Evolutionary conservation across 2,113 vertebrate genomes (phyloP), one percentile per base, ranked within the genome.

Genomic region (Hyperopisus bebe): DNA sequence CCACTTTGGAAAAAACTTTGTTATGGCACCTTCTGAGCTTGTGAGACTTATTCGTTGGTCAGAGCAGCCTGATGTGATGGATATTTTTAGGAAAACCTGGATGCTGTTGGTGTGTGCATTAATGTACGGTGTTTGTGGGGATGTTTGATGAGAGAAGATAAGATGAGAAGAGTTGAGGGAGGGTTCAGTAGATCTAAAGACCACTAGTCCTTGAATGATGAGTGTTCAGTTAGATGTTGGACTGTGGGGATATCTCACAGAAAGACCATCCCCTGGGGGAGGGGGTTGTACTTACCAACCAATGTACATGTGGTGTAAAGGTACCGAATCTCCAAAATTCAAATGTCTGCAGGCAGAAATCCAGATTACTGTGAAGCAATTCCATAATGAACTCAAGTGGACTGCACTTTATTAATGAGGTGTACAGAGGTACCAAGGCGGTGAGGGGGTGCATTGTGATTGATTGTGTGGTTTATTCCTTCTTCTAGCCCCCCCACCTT

Each of bases 381-480:
- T 50, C 47, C 84, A 51, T 86, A 84, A 84, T 51, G 84, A 50
- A 86, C 46, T 48, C 21, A 48, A 46, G 8, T 17, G 48, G 46
- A 86, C 47, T 86, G 46, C 48, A 86, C 46, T 50, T 86, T 86
- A 84, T 84, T 84, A 47, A 84, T 47, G 80, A 84, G 80, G 42
- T 47, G 21, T 8, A 24, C 39, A 46, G 19, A 84, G 44, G 44
- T 24, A 47, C 19, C 39, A 47, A 84, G 80, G 80, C 5, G 13
- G 70, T 19, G 15, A 77, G 80, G 19, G 39, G 42, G 80, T 21
- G 42, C 80, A 47, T 84, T 84, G 21, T 62, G 24, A 84, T 47
- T 84, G 80, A 84, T 84, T 44, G 42, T 24, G 35, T n/a, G 44
- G 80, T 84, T 84, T 47, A 84, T 84, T 44, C 19, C 8, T 84